These are phyloP conservation scores for Eubasilissa regina DNA, from an alignment of 1,140 invertebrate species.

Conservation along the genomic window DNA sequence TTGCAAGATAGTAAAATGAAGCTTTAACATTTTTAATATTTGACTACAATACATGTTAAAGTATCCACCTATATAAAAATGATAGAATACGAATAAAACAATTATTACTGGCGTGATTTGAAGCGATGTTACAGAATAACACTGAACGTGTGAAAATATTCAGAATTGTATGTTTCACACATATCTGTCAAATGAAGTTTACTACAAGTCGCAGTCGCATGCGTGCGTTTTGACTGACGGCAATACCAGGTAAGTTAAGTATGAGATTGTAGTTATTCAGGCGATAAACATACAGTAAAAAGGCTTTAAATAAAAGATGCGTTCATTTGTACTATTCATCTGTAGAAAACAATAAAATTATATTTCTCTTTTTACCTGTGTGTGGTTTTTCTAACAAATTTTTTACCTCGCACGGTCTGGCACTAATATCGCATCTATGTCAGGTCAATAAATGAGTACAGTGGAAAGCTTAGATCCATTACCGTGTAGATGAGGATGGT, in stretches of 20 bases:
- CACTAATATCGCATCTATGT: constrained; percentile 29
- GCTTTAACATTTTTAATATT: too few species aligned
- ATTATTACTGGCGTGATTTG: too few species aligned
- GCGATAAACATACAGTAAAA: not conserved
- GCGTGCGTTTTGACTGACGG: constrained; percentile 55
- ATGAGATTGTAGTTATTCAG: not conserved
- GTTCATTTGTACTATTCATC: not conserved
- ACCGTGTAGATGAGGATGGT: not conserved
- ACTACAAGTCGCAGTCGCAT: not conserved
- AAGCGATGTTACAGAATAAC: not conserved
- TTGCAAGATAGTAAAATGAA: too few species aligned
- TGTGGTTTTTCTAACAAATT: constrained; percentile 11
- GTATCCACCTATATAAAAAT: too few species aligned
- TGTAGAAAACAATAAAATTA: not conserved
- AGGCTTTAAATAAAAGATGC: not conserved
- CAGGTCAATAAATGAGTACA: constrained; percentile 35
- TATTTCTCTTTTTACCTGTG: constrained; percentile 17
- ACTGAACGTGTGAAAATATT: not conserved
- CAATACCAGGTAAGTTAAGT: constrained; percentile 3
- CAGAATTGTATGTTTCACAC: not conserved
- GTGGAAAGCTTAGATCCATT: constrained; percentile 28
- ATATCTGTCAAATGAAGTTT: constrained; percentile 14
- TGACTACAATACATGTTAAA: too few species aligned
- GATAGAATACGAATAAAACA: too few species aligned
- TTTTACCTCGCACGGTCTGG: constrained; percentile 29